Percentiles rank a stretch among this genome's conserved stretches.
These are phyloP conservation scores for Erpobdella octoculata DNA, from an alignment of 2,888 invertebrate genomes.

Conservation along the genomic window DNA sequence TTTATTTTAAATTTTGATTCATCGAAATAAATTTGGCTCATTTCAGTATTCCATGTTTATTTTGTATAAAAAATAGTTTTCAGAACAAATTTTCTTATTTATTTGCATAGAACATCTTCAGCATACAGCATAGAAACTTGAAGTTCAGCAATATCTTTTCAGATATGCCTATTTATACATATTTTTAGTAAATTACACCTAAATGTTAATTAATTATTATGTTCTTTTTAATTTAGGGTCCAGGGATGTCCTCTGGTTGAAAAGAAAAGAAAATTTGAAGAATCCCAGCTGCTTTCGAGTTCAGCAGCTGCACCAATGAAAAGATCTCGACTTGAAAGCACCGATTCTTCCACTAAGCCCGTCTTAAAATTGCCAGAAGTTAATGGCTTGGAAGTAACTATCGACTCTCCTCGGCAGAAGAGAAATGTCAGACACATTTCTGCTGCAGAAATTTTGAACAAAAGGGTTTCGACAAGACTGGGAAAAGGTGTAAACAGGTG, in stretches of 20 bases:
- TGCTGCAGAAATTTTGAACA: background rate
- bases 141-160: no score
- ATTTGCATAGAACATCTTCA: background rate
- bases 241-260: constrained; percentile 40
- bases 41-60: background rate
- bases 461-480: constrained; percentile 1
- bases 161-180: no score
- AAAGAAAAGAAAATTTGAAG: constrained; percentile 42
- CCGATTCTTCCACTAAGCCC: background rate
- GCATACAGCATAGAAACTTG: background rate
- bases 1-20: background rate
- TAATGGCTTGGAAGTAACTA: background rate
- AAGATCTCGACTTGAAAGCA: background rate
- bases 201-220: no score
- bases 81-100: background rate
- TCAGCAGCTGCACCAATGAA: constrained; percentile 25
- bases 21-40: background rate
- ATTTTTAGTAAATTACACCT: no score
- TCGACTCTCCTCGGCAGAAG: background rate
- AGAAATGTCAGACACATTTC: constrained; percentile 12
- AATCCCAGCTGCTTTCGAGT: constrained; percentile 31
- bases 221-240: no score
- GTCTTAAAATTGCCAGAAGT: background rate
- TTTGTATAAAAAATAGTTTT: background rate
- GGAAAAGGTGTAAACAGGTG: background rate